Evolutionary conservation across 2,113 vertebrate species (phyloP).

Genomic region (Chrysemys picta): DNA sequence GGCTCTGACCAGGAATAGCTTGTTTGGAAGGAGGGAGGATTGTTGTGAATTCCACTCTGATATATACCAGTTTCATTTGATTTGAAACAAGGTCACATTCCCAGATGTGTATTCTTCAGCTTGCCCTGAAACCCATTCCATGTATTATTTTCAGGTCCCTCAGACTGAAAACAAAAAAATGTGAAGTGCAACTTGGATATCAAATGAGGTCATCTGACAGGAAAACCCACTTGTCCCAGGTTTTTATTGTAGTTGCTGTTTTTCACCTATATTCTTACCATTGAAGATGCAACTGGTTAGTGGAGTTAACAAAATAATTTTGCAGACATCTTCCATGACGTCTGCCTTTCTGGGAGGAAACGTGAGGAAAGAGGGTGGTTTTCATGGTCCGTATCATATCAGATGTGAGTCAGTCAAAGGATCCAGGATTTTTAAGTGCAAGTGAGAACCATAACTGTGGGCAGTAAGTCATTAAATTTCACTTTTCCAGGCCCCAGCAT

Average conservation of each 20-base stretch:
- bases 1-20: constrained; percentile 45
- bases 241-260: constrained; percentile 12
- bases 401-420: background rate
- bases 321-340: background rate
- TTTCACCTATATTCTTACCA: background rate
- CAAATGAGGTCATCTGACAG: background rate
- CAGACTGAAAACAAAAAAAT: rapidly evolving
- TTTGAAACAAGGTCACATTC: background rate
- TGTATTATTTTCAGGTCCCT: background rate
- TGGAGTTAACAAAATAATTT: background rate
- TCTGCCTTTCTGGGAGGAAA: background rate
- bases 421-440: background rate
- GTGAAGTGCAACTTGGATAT: background rate
- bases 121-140: background rate
- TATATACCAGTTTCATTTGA: background rate
- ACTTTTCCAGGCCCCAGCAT: background rate
- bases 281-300: constrained; percentile 11
- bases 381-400: background rate
- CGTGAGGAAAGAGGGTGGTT: background rate
- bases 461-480: background rate
- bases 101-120: background rate
- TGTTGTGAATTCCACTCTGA: constrained; percentile 38
- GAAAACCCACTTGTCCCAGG: constrained; percentile 10
- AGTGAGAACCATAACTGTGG: background rate
- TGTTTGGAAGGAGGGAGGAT: constrained; percentile 20